Base-by-base conservation (phyloP, 2,888 invertebrate species). In the Tortrix viridana region DNA sequence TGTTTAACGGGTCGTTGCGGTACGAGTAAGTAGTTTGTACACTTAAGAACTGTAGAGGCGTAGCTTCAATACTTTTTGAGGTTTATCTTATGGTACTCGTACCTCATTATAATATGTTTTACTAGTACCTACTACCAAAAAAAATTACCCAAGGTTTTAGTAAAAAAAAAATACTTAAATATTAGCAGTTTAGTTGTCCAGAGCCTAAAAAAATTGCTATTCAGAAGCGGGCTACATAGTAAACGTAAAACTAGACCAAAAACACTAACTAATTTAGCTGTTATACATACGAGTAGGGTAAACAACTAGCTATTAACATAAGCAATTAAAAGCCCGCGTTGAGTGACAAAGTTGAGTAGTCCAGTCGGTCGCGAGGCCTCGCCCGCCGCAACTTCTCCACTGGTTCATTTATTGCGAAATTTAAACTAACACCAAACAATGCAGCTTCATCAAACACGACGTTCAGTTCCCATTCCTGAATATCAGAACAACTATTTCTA, bases 341-440 rank as follows among this genome's bases (percentile, higher is more conserved):
- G 9, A 57, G 63, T 43, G 58, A 58, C 65, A 73, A 57, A 65
- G 70, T 76, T 76, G 69, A 74, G 75, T 75, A 71, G 69, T 70
- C 71, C 38, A 53, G 69, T 71, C 72, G 70, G 47, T 67, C 70
- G 71, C 69, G 68, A 65, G 55, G 65, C 61, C 54, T 49, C 49
- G 53, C 52, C 60, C 66, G 67, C 69, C 66, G 52, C 69, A 65
- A 69, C 66, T 73, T 70, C 52, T 49, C 65, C 52, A 69, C 66
- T 66, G 55, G 50, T 61, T 46, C 72, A 71, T 74, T 73, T 76
- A 73, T 70, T 72, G 68, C 67, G 68, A 67, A 67, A 75, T 76
- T 74, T 76, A 75, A 79, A 60, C 60, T 65, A 60, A 77, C 73
- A 78, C 71, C 69, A 75, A 81, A 81, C 80, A 77, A 76, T 79